phyloP scores from a whole-genome alignment of 92 coral and sea anemone species.

The Hydrozoanthus gracilis region DNA sequence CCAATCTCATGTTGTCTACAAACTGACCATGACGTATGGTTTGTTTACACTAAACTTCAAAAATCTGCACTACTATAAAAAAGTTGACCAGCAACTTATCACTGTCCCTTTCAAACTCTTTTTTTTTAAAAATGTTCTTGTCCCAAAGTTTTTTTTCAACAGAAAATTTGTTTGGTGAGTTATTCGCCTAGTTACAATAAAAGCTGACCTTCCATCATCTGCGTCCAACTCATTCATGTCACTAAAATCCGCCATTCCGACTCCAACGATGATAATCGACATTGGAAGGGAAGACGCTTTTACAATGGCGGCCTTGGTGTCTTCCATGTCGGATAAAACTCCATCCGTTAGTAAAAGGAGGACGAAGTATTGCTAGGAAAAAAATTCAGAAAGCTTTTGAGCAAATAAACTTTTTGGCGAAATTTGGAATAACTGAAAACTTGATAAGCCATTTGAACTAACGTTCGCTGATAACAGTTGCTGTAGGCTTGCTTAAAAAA shows the following conservation, averaged over 20 bases:
- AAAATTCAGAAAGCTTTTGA: neutral
- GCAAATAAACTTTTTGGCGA: neutral
- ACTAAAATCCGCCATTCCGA: constrained; percentile 88
- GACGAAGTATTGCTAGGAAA: constrained; percentile 83
- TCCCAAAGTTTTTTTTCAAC: no score
- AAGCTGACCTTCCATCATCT: constrained; percentile 89
- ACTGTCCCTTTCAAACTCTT: no score
- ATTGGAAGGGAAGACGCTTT: constrained; percentile 92
- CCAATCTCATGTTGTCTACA: no score
- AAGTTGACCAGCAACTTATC: no score
- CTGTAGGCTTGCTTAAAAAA: no score
- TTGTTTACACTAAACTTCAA: no score
- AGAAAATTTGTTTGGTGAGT: no score
- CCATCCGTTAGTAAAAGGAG: constrained; percentile 93
- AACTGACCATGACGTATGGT: no score
- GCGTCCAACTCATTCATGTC: constrained; percentile 97
- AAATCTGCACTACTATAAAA: no score
- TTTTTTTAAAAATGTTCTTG: no score
- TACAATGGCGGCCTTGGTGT: constrained; percentile 84
- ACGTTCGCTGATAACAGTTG: no score
- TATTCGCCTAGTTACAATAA: neutral
- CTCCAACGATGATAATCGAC: constrained; percentile 97
- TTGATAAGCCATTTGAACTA: no score
- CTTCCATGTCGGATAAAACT: constrained; percentile 95
- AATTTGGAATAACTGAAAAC: neutral